Base-by-base conservation (phyloP, 2,113 vertebrate species). In the Rhynchomys soricoides region DNA sequence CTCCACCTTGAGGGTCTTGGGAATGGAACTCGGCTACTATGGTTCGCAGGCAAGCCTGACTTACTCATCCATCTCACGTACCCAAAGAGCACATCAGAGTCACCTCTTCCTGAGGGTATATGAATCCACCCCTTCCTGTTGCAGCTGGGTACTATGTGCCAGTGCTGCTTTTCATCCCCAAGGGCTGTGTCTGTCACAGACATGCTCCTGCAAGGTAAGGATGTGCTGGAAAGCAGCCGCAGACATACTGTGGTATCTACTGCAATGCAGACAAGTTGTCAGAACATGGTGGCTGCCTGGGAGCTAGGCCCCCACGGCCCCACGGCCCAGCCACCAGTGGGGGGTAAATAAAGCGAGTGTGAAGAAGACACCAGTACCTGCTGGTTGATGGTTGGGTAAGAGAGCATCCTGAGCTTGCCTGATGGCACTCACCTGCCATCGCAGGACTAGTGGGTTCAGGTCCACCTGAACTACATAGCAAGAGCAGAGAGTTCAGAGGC, bases 351-450 rank as follows among this genome's bases (percentile, higher is more conserved):
- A 48, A 62, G 29, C 5, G 0, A 19, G 43, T 17, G 17, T 19
- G 64, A 21, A 45, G 59, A 48, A 29, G 29, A 45, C 26, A n/a
- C 57, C 11, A 4, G 26, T 45, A 48, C 21, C 16, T 11, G 2
- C 9, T 45, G 8, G 3, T 7, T 8, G 55, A 55, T 12, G 34
- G 9, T 12, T n/a, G 3, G 17, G 22, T n/a, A 3, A 31, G 8
- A 26, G 3, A 37, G 21, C 4, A 4, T 2, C 10, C 34, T n/a
- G 31, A 85, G 26, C 40, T 64, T 22, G 29, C 16, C 45, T 22
- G 43, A 34, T 4, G 40, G 62, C 43, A 6, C 43, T 48, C 29
- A 22, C 16, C 82, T 64, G 59, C 29, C 29, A 34, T 45, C 40
- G 31, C 34, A n/a, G 82, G 26, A 31, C n/a, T 8, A 3, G 82